Base-by-base conservation (phyloP, 1,140 invertebrate genomes). In the Elysia chlorotica region DNA sequence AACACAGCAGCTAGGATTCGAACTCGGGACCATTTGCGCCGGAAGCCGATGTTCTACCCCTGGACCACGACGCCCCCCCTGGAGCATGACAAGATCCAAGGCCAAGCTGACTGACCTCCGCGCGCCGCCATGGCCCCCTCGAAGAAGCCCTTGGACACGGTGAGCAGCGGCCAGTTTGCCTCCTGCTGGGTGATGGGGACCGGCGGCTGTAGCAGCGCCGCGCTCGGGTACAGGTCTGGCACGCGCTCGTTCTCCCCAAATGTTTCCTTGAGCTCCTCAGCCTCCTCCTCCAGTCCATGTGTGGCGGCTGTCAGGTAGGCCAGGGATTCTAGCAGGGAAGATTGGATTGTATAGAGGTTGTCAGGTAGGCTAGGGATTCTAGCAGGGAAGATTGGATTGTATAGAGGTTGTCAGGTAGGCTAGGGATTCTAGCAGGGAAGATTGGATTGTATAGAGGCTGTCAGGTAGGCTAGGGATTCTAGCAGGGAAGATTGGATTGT, bases 261-360 rank as follows among this genome's bases (percentile, higher is more conserved):
- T 17, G 90, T 88, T 31, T 84, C 82, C 59, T 91, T 91, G 19
- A 98, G 83, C n/a, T 91, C 90, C 61, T 93, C 92, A 0, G 93
- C 92, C 75, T 96, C 93, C 53, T 95, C 94, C 0, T 90, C 84
- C 14, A 97, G 90, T 37, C 95, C 95, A 88, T 99, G 95, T n/a
- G 96, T 98, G 14, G 93, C 92, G 0, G 97, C 96, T 0, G 96
- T 98, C 10, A 99, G 89, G 85, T 98, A 98, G 0, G 98, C 97
- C 69, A 92, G 88, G 0, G 94, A 94, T 74, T 88, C 89, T 93
- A 76, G 80, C 74, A 57, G 10, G 48, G 65, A 63, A 80, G 62
- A 37, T 21, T n/a, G 69, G 68, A 61, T 59, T 10, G 37, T 4
- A 33, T 28, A 56, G 14, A 53, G n/a, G n/a, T n/a, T n/a, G n/a